phyloP scores from a whole-genome alignment of 2,113 vertebrate genomes.

The Castor canadensis region DNA sequence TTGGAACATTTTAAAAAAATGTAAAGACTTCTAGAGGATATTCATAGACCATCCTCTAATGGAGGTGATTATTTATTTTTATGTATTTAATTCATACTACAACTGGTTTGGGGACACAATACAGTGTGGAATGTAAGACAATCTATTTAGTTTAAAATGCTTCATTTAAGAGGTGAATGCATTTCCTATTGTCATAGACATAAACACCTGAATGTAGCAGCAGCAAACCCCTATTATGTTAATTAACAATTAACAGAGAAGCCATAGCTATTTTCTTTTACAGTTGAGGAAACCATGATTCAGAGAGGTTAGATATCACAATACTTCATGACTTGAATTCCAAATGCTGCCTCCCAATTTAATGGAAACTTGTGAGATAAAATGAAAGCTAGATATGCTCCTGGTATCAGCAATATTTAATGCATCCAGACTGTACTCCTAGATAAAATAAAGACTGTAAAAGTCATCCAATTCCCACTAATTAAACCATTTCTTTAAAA shows the following conservation, averaged over 20 bases:
- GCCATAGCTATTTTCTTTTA: not conserved
- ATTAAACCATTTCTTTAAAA: not conserved
- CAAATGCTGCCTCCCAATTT: not conserved
- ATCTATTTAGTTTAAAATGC: not conserved
- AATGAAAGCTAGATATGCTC: not conserved
- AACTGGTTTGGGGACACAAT: not conserved
- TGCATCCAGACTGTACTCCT: not conserved
- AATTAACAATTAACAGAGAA: not conserved
- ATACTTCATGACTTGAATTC: not conserved
- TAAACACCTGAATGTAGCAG: not conserved
- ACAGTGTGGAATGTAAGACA: not conserved
- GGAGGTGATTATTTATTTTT: not conserved
- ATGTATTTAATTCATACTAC: not conserved
- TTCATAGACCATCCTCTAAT: not conserved
- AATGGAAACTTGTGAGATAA: not conserved
- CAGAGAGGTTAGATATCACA: not conserved
- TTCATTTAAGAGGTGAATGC: not conserved
- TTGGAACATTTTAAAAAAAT: not conserved
- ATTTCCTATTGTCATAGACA: not conserved
- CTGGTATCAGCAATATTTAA: not conserved
- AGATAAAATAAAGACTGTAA: not conserved
- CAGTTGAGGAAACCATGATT: not conserved
- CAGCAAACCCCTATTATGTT: not conserved
- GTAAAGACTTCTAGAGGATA: not conserved
- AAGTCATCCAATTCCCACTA: constrained; percentile 4